These are phyloP conservation scores for Nyctereutes procyonoides DNA, from an alignment of 2,113 vertebrate species.

Conservation along the genomic window DNA sequence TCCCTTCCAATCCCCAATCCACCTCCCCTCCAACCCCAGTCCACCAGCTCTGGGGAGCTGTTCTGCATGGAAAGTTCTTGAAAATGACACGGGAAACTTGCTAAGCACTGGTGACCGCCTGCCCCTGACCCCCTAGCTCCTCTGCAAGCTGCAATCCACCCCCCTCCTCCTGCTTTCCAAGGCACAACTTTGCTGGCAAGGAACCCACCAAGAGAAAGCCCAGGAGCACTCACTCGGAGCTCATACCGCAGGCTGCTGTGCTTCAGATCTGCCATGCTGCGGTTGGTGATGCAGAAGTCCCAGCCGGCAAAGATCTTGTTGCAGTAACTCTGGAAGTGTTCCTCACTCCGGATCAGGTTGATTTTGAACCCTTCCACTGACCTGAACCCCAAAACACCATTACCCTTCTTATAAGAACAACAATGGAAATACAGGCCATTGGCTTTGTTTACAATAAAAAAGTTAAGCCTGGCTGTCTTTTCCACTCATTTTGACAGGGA, in stretches of 20 bases:
- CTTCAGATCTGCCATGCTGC: slow-evolving; percentile 88
- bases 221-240: slow-evolving; percentile 88
- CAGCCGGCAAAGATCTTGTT: slow-evolving; percentile 98
- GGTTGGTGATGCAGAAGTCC: slow-evolving; percentile 97
- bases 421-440: background rate
- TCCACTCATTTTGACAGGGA: background rate
- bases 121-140: accelerated
- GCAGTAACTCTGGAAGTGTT: slow-evolving; percentile 97
- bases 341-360: slow-evolving; percentile 91
- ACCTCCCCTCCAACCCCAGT: background rate
- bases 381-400: slow-evolving; percentile 82
- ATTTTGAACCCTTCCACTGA: slow-evolving; percentile 93
- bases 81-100: background rate
- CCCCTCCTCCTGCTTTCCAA: background rate
- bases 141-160: background rate
- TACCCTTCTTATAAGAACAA: background rate
- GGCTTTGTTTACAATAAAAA: background rate
- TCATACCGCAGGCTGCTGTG: slow-evolving; percentile 93
- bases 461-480: background rate
- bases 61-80: background rate
- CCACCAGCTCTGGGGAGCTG: background rate
- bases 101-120: background rate
- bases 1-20: no score
- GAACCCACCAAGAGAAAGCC: accelerated
- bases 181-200: accelerated